phyloP scores from a whole-genome alignment of 2,113 vertebrate species.

The Cyanoliseus patagonus region DNA sequence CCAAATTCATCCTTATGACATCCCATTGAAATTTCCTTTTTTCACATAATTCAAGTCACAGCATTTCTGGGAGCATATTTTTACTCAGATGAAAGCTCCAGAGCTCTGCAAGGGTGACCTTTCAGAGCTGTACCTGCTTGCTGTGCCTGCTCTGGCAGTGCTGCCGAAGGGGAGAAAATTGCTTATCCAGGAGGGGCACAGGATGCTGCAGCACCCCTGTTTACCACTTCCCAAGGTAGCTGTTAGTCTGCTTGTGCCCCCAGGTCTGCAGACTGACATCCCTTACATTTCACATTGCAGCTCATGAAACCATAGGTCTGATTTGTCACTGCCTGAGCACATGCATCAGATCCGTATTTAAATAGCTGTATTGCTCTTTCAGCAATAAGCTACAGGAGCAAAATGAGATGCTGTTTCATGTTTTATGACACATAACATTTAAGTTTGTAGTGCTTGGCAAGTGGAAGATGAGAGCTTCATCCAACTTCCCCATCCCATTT shows the following conservation, averaged over 20 bases:
- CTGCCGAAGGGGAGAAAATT: background rate
- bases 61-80: background rate
- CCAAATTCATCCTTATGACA: background rate
- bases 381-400: background rate
- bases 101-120: background rate
- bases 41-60: background rate
- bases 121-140: background rate
- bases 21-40: background rate
- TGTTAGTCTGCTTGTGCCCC: background rate
- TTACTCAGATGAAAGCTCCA: background rate
- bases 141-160: background rate
- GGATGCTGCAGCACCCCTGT: background rate
- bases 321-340: background rate
- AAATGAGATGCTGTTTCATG: background rate
- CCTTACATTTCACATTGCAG: background rate
- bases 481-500: background rate
- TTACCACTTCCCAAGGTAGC: fast-evolving
- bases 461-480: background rate
- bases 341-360: background rate
- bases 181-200: background rate
- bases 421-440: background rate
- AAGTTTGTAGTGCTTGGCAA: background rate
- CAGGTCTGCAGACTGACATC: background rate
- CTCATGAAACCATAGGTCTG: fast-evolving
- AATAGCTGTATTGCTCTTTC: background rate